Percentiles rank a stretch among this genome's conserved stretches.
Conservation (phyloP, 2,797 vertebrate genomes). For the Eospalax fontanierii region DNA sequence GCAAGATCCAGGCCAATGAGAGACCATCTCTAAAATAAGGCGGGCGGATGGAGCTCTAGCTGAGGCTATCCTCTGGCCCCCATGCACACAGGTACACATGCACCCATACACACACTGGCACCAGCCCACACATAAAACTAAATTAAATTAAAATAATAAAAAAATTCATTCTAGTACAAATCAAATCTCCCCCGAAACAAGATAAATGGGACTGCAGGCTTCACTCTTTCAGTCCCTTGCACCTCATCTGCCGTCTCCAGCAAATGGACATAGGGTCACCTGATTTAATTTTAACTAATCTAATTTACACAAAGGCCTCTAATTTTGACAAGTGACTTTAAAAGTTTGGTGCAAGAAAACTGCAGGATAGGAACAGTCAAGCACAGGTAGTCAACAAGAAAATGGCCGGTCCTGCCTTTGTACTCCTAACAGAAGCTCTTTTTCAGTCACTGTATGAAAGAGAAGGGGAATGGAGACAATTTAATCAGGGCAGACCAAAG, state of each 20-base stretch:
- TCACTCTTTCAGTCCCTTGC: too few relatives aligned
- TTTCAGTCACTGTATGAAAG: not conserved
- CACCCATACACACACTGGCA: not conserved
- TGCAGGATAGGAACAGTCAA: not conserved
- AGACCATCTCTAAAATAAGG: not conserved
- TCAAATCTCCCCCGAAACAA: not conserved
- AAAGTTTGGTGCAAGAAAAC: slow-evolving; percentile 6
- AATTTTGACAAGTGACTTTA: not conserved
- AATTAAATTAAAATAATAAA: not conserved
- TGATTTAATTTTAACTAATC: not conserved
- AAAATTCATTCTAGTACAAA: not conserved
- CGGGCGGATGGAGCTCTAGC: not conserved
- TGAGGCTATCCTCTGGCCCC: not conserved
- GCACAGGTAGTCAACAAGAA: slow-evolving; percentile 4
- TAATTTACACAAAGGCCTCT: slow-evolving; percentile 47
- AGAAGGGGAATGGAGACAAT: too few relatives aligned
- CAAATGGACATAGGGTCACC: not conserved
- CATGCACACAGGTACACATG: too few relatives aligned
- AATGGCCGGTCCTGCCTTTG: not conserved
- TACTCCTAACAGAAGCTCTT: not conserved
- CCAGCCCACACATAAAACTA: not conserved
- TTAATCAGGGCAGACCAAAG: not conserved
- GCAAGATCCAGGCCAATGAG: not conserved
- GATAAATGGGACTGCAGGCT: not conserved
- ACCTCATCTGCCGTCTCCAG: not conserved